phyloP scores from a whole-genome alignment of 2,888 invertebrate genomes.

The Ganaspis brasiliensis region DNA sequence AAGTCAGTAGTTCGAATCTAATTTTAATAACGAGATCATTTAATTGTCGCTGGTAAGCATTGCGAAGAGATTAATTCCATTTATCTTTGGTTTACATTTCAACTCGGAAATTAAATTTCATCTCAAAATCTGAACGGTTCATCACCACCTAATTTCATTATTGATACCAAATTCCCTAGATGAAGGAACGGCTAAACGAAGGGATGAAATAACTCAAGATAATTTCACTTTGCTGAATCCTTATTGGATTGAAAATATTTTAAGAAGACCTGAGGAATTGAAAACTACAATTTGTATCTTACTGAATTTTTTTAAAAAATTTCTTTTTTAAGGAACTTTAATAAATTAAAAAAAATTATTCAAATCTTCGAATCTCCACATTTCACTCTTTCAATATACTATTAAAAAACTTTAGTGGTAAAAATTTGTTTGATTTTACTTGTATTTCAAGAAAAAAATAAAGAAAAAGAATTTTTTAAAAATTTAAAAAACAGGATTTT shows the following conservation, averaged over 20 bases:
- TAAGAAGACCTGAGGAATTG: neutral
- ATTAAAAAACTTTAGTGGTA: no score
- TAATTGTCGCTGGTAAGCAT: neutral
- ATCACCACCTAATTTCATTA: conserved; percentile 15
- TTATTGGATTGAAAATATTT: no score
- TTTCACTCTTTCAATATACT: no score
- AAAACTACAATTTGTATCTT: no score
- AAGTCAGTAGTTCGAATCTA: neutral
- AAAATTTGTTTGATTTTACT: no score
- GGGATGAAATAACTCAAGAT: neutral
- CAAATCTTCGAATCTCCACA: no score
- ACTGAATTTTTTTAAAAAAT: no score
- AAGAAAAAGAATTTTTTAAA: no score
- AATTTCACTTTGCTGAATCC: neutral
- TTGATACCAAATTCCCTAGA: neutral
- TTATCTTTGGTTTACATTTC: neutral
- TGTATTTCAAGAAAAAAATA: no score
- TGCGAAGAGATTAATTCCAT: neutral
- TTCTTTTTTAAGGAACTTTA: no score
- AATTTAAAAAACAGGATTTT: no score
- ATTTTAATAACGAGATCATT: neutral
- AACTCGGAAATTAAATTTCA: neutral
- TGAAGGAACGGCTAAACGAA: neutral
- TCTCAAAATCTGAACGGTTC: neutral
- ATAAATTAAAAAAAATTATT: no score